phyloP scores from a whole-genome alignment of 2,113 vertebrate species.

The Aspiorhynchus laticeps region DNA sequence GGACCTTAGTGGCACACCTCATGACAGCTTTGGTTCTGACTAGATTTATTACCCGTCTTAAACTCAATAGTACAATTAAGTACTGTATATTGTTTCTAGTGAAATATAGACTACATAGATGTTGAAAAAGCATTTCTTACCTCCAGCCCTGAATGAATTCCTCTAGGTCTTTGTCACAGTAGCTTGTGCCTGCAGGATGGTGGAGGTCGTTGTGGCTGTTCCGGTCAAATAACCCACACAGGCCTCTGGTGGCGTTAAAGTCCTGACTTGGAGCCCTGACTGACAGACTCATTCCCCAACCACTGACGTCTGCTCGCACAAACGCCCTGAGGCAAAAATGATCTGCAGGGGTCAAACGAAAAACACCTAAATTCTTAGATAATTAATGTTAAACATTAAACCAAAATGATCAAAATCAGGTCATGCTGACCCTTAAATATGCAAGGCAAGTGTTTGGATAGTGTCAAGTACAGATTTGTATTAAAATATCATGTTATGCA shows the following conservation, averaged over 20 bases:
- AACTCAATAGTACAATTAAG: not conserved
- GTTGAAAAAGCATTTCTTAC: constrained; percentile 56
- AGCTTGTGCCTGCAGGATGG: constrained; percentile 47
- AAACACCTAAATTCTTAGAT: constrained; percentile 29
- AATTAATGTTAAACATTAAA: not conserved
- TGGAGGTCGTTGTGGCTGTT: constrained; percentile 76
- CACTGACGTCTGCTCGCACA: constrained; percentile 71
- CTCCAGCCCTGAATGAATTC: constrained; percentile 78
- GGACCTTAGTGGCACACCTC: not conserved
- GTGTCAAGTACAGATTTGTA: not conserved
- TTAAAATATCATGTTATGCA: not conserved
- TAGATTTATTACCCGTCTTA: not conserved
- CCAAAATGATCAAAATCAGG: not conserved
- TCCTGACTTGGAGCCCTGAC: constrained; percentile 70
- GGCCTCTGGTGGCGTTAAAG: constrained; percentile 76
- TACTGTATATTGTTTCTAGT: not conserved
- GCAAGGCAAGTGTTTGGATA: not conserved
- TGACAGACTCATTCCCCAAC: constrained; percentile 79
- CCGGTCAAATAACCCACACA: constrained; percentile 77
- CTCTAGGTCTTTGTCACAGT: constrained; percentile 57
- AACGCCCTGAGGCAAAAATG: constrained; percentile 79
- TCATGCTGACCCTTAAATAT: not conserved
- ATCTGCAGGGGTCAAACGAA: constrained; percentile 65
- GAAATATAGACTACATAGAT: not conserved
- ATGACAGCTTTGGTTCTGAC: not conserved